Percentiles rank a stretch among this genome's conserved stretches.
phyloP scores from a whole-genome alignment of 2,113 vertebrate species.

The Gulo gulo region DNA sequence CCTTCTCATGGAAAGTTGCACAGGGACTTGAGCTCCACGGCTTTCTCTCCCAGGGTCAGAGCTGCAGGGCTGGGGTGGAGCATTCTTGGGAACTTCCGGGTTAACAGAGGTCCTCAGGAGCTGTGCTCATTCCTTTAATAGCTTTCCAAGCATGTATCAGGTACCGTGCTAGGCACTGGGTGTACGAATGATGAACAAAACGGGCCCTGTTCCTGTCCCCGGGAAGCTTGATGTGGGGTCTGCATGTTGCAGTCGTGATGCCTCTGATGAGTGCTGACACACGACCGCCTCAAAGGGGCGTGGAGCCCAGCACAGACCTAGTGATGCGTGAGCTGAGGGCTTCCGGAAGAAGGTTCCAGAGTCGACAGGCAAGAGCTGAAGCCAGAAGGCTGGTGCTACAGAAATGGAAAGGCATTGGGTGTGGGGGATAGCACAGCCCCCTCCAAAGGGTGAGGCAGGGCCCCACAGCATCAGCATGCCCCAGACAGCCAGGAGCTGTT shows the following conservation, averaged over 20 bases:
- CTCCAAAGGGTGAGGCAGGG: neutral
- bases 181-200: neutral
- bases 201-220: neutral
- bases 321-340: neutral
- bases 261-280: neutral
- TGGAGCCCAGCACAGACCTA: neutral
- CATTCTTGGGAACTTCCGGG: neutral
- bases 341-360: neutral
- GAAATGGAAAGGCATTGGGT: neutral
- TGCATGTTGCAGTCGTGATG: rapidly evolving
- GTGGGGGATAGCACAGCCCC: neutral
- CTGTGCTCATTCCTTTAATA: neutral
- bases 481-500: neutral
- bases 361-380: neutral
- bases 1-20: neutral
- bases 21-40: neutral
- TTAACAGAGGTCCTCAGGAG: neutral
- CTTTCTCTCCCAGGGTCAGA: neutral
- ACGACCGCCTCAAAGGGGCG: neutral
- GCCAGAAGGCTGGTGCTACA: neutral
- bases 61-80: neutral
- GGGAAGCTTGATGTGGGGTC: neutral
- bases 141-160: neutral
- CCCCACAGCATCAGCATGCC: neutral
- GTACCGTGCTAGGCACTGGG: neutral